Percentiles rank a stretch among this genome's conserved stretches.
Evolutionary conservation across 2,113 vertebrate species (phyloP).

Genomic region (Ceratotherium simum): DNA sequence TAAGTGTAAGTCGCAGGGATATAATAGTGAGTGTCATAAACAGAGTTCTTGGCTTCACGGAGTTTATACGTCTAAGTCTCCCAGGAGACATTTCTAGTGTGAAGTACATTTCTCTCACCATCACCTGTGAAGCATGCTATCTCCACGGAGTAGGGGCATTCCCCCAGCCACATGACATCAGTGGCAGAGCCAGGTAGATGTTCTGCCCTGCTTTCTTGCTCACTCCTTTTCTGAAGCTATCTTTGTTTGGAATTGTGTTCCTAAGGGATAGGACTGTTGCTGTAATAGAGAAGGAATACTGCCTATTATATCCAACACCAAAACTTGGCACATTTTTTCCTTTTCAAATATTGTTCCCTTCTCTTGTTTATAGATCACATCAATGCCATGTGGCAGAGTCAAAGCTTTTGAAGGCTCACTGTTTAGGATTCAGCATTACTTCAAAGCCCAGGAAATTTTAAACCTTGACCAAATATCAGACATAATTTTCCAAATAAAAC

Average conservation of each 20-base stretch:
- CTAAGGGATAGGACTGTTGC: neutral
- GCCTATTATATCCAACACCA: neutral
- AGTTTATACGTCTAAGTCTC: neutral
- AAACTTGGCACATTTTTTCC: neutral
- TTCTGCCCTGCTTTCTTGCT: neutral
- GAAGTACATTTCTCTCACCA: neutral
- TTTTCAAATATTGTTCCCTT: conserved; percentile 43
- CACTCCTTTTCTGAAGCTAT: neutral
- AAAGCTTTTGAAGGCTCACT: conserved; percentile 53
- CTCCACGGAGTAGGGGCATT: neutral
- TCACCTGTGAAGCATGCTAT: neutral
- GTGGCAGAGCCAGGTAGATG: neutral
- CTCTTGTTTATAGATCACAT: conserved; percentile 42
- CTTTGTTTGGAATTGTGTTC: neutral
- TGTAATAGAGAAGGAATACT: conserved; percentile 1
- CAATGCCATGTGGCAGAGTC: neutral
- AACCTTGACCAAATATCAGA: conserved; percentile 41
- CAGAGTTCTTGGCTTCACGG: neutral
- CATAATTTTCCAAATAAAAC: conserved; percentile 64
- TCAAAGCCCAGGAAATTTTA: conserved; percentile 59
- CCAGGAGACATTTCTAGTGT: neutral
- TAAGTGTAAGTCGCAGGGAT: neutral
- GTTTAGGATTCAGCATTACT: conserved; percentile 59
- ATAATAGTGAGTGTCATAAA: neutral
- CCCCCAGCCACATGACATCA: neutral